phyloP scores from a whole-genome alignment of 2,888 invertebrate genomes.

The Ligdia adustata region DNA sequence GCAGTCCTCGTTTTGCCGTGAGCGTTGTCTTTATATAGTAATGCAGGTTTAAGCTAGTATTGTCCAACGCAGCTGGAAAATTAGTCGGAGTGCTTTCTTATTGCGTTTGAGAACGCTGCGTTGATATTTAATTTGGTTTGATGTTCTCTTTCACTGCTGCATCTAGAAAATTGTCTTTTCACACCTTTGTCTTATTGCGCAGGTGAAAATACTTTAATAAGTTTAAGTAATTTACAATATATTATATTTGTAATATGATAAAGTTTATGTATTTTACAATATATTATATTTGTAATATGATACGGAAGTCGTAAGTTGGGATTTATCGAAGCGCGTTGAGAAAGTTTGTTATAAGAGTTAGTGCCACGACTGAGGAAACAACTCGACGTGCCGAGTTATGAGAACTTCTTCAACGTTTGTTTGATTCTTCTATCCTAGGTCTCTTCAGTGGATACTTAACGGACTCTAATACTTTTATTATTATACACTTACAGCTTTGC shows the following conservation, averaged over 20 bases:
- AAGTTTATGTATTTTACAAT: neutral
- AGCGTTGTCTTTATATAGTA: constrained; percentile 50
- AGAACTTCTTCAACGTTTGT: constrained; percentile 67
- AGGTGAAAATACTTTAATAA: neutral
- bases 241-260: neutral
- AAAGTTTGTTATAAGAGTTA: constrained; percentile 75
- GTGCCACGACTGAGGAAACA: constrained; percentile 52
- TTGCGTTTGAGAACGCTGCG: constrained; percentile 61
- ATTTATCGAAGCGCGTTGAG: constrained; percentile 42
- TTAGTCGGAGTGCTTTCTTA: constrained; percentile 73
- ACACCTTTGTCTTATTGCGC: constrained; percentile 15
- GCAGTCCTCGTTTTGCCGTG: constrained; percentile 33
- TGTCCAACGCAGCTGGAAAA: constrained; percentile 54
- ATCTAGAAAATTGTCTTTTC: constrained; percentile 30
- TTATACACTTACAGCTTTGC: constrained; percentile 57
- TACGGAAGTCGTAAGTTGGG: constrained; percentile 53
- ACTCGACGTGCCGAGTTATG: constrained; percentile 54
- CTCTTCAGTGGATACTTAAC: constrained; percentile 52
- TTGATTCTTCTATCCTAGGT: constrained; percentile 62
- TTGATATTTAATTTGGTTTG: constrained; percentile 56
- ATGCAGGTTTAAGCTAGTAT: constrained; percentile 43
- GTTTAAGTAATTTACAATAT: neutral
- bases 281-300: constrained; percentile 35
- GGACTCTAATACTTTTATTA: constrained; percentile 73
- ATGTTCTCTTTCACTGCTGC: constrained; percentile 35